phyloP scores from a whole-genome alignment of 1,140 invertebrate species.

The Eulimnadia texana region DNA sequence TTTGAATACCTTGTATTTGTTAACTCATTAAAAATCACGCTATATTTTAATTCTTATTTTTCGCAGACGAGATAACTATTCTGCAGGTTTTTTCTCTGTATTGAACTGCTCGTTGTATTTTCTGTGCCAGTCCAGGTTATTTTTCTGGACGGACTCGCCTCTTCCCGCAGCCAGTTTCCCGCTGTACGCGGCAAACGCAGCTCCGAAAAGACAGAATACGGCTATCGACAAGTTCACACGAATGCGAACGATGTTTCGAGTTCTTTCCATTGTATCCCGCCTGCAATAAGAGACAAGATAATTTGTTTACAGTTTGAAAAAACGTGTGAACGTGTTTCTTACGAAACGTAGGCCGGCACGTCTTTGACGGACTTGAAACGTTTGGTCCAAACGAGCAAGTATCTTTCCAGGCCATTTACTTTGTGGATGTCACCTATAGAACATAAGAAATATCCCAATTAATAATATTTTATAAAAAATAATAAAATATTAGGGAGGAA shows the following conservation, averaged over 20 bases:
- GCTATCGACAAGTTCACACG: constrained; percentile 12
- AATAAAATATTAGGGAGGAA: too few species aligned
- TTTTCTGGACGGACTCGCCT: constrained; percentile 5
- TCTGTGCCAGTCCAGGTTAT: constrained; percentile 12
- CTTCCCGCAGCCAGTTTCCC: constrained; percentile 11
- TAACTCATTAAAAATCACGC: too few species aligned
- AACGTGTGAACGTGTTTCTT: neutral
- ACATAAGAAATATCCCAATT: neutral
- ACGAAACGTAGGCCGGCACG: constrained; percentile 15
- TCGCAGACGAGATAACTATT: neutral
- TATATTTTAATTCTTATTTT: too few species aligned
- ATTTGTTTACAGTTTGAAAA: neutral
- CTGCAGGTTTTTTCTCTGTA: neutral
- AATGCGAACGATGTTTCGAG: constrained; percentile 13
- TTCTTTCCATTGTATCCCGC: constrained; percentile 15
- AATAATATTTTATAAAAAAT: too few species aligned
- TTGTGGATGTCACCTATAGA: constrained; percentile 5
- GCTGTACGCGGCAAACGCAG: neutral
- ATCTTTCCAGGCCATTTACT: constrained; percentile 12
- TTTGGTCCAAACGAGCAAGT: constrained; percentile 17
- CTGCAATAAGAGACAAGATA: neutral
- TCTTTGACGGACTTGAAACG: constrained; percentile 11
- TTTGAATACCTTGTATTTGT: too few species aligned
- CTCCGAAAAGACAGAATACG: neutral
- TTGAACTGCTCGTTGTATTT: constrained; percentile 7